Percentiles rank a stretch among this genome's conserved stretches.
These are phyloP conservation scores for Rhinoptilus africanus DNA, from an alignment of 2,113 vertebrate genomes.

Conservation along the genomic window DNA sequence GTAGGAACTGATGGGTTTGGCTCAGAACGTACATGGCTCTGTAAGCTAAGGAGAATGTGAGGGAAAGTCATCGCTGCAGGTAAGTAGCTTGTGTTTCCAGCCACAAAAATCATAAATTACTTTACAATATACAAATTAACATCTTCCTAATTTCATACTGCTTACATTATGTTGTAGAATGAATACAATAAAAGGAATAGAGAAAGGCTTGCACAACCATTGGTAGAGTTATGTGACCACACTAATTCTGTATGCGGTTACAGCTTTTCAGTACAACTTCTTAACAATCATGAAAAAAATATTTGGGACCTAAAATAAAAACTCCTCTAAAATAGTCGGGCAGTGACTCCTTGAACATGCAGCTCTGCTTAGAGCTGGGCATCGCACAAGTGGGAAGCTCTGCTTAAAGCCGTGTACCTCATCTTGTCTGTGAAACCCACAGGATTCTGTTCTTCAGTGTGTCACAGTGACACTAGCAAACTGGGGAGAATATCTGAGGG, in stretches of 20 bases:
- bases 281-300: background rate
- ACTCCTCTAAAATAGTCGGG: background rate
- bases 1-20: constrained; percentile 8
- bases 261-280: background rate
- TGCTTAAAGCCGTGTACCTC: background rate
- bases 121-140: background rate
- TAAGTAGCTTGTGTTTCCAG: background rate
- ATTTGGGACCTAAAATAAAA: background rate
- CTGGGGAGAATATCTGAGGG: background rate
- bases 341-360: background rate
- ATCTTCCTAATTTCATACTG: background rate
- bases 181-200: background rate
- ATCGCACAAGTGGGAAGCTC: background rate
- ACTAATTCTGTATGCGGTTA: background rate
- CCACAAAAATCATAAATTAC: background rate
- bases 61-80: background rate
- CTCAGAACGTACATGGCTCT: background rate
- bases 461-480: background rate
- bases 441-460: background rate
- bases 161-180: background rate
- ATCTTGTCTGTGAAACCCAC: background rate
- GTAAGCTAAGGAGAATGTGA: background rate
- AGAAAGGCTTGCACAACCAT: background rate
- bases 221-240: background rate
- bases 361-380: background rate